Evolutionary conservation across 2,888 invertebrate species (phyloP).

Genomic region (Achlya flavicornis): DNA sequence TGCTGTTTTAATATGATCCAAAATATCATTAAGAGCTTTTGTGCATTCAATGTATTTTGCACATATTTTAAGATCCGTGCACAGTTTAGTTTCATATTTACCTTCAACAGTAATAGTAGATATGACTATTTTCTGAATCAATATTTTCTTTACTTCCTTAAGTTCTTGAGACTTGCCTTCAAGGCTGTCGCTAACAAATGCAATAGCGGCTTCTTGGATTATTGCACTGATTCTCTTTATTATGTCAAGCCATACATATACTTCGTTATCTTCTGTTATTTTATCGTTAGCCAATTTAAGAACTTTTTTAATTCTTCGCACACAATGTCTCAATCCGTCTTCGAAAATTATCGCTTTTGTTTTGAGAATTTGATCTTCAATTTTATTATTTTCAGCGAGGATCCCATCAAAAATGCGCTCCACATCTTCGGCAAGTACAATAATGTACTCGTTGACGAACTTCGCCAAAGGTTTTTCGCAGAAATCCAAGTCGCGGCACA

Average conservation of each 20-base stretch:
- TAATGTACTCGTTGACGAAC: constrained; percentile 59
- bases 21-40: constrained; percentile 44
- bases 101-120: constrained; percentile 52
- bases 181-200: constrained; percentile 40
- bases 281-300: constrained; percentile 42
- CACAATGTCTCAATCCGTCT: constrained; percentile 41
- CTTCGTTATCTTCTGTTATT: constrained; percentile 36
- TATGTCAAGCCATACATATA: constrained; percentile 51
- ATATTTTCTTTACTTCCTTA: constrained; percentile 36
- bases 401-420: constrained; percentile 47
- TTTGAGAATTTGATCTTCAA: constrained; percentile 18
- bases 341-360: constrained; percentile 35
- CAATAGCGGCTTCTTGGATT: constrained; percentile 51
- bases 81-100: constrained; percentile 53
- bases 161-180: constrained; percentile 34
- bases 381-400: constrained; percentile 31
- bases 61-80: constrained; percentile 54
- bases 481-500: constrained; percentile 54
- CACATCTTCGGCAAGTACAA: constrained; percentile 45
- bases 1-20: constrained; percentile 42
- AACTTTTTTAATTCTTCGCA: constrained; percentile 46
- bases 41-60: constrained; percentile 49
- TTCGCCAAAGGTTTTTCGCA: constrained; percentile 44
- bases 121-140: constrained; percentile 51
- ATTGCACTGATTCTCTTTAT: constrained; percentile 60